These are phyloP conservation scores for Trichonephila clavipes DNA, from an alignment of 1,140 invertebrate species.

Conservation along the genomic window DNA sequence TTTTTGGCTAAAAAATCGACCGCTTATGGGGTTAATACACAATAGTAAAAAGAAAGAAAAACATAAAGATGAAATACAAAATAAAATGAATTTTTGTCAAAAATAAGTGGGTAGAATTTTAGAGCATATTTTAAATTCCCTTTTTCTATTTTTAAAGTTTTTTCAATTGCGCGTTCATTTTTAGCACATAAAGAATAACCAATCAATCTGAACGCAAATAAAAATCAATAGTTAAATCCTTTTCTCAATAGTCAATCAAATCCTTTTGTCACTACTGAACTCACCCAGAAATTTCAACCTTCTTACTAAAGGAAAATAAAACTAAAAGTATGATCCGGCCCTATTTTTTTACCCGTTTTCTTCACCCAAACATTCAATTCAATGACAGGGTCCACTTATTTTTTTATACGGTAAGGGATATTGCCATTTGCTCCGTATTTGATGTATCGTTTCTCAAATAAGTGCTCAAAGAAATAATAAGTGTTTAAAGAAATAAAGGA, in stretches of 20 bases:
- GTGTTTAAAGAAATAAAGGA: conserved; percentile 42
- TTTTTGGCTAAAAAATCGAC: too few relatives aligned
- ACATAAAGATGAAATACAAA: too few relatives aligned
- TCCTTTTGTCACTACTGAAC: not conserved
- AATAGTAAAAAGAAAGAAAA: too few relatives aligned
- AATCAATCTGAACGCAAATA: not conserved
- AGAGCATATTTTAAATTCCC: too few relatives aligned
- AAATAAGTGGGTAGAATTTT: too few relatives aligned
- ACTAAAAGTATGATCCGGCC: not conserved
- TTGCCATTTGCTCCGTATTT: not conserved
- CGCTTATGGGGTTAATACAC: too few relatives aligned
- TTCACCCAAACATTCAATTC: not conserved
- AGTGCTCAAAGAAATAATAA: conserved; percentile 32
- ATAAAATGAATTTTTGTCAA: too few relatives aligned
- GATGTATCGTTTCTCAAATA: conserved; percentile 35
- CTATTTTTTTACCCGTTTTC: not conserved
- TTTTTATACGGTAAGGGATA: not conserved
- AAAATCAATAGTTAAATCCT: not conserved
- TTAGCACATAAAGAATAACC: not conserved
- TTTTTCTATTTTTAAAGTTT: not conserved
- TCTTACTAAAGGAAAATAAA: not conserved
- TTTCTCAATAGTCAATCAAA: not conserved
- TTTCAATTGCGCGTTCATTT: not conserved
- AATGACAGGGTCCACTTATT: conserved; percentile 25
- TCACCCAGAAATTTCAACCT: not conserved